Base-by-base conservation (phyloP, 2,113 vertebrate species). In the Podocnemis expansa region DNA sequence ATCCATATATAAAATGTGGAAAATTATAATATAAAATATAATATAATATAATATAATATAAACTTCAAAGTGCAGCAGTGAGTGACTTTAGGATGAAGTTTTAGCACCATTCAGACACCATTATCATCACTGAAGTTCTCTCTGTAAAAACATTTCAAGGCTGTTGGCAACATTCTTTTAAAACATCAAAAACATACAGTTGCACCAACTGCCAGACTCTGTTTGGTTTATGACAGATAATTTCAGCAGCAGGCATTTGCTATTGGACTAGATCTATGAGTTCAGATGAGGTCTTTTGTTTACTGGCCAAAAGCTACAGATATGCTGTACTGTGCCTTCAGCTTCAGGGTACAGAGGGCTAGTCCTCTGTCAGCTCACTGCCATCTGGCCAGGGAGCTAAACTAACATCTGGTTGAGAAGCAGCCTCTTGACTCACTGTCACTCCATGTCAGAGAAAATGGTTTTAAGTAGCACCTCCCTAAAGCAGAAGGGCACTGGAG, bases 321-420 rank as follows among this genome's bases (percentile, higher is more conserved):
- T 88, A 94, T 84, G 87, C 91, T 83, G 83, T 86, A 90, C 83
- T 51, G 63, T 0, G 3, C 90, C 79, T 3, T 5, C 87, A 94
- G 89, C 95, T 84, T 90, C 91, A 95, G 87, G 88, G 81, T 79
- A 51, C 88, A 89, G 82, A 89, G 19, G 47, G 80, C 80, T 73
- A 90, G 27, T 94, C 73, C 8, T 49, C 52, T 78, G 95, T 86
- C 90, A 94, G 90, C 2, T 0, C 78, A 82, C 85, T 1, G 3
- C 95, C 96, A 97, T 96, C 95, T 97, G 96, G 81, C 90, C 90
- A 89, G 58, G 67, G 47, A 96, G 54, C 82, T 95, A 93, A 56
- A 83, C 84, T 79, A 87, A 85, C 94, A 96, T 93, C 95, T 95
- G 93, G 88, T 82, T 88, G 63, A 41, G 82, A 95, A 96, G 85